Evolutionary conservation across 2,797 vertebrate genomes (phyloP), one percentile per base, ranked within the genome.

Genomic region (Luscinia megarhynchos): DNA sequence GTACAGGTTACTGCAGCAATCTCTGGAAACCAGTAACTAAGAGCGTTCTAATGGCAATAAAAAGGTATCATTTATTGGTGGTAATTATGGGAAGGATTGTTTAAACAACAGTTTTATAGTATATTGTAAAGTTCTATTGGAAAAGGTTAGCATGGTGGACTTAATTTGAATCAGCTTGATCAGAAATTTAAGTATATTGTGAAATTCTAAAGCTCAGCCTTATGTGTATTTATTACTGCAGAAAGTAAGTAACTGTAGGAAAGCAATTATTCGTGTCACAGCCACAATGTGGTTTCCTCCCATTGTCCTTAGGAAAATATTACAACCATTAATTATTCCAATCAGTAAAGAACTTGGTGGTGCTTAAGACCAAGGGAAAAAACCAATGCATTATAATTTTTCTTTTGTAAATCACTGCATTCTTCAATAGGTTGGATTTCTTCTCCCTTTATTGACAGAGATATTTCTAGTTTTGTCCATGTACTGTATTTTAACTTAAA

Each of bases 51-150:
- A 90, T 24, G 30, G 94, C 95, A 92, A 84, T 93, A 91, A 97
- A 97, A 97, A 95, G 74, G 83, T 95, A 93, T 96, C 94, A 87
- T 83, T 95, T 96, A 95, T 94, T 87, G 90, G 72, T 70, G 81
- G 92, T 91, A 95, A 88, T 96, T 96, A 93, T 92, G 93, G 84
- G 78, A 53, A 94, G 66, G 81, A 95, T 93, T 97, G 94, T 92
- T 96, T 96, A 95, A 96, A 94, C 86, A 93, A 95, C 79, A 92
- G 27, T 83, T 96, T 96, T 93, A 97, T 67, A 81, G 89, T 27
- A 36, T 34, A 87, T 68, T 91, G 91, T 96, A 96, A 97, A 96
- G 50, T 90, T 91, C 81, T 93, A 79, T 79, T 93, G 89, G 89
- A 95, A 88, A 94, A 90, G 53, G 89, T 96, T 95, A 91, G 74